Evolutionary conservation across 1,140 invertebrate species (phyloP).

Genomic region (Drosophila miranda): DNA sequence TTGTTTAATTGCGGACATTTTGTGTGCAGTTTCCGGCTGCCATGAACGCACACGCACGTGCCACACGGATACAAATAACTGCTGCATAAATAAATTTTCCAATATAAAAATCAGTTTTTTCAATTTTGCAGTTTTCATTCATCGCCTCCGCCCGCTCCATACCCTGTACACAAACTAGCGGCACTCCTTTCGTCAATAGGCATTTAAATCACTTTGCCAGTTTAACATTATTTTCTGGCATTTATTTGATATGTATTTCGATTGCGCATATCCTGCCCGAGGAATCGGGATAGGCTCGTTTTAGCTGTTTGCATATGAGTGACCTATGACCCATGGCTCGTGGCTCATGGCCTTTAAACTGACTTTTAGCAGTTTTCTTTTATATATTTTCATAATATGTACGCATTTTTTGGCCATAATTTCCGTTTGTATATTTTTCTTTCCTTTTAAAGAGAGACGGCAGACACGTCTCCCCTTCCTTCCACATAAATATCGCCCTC

Average conservation of each 20-base stretch:
- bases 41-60: not conserved
- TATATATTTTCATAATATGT: constrained; percentile 50
- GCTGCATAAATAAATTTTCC: constrained; percentile 13
- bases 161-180: constrained; percentile 55
- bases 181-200: constrained; percentile 58
- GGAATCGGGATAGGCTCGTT: not conserved
- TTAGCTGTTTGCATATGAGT: constrained; percentile 30
- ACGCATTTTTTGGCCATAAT: constrained; percentile 39
- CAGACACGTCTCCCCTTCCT: too few species aligned
- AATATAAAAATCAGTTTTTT: constrained; percentile 2
- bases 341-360: constrained; percentile 34
- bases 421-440: constrained; percentile 35
- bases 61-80: constrained; percentile 17
- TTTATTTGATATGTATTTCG: constrained; percentile 19
- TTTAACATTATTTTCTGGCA: constrained; percentile 39
- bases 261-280: constrained; percentile 6
- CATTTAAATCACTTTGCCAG: constrained; percentile 61
- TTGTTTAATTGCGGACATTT: constrained; percentile 79
- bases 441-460: constrained; percentile 20
- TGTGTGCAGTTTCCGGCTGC: constrained; percentile 57
- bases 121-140: constrained; percentile 19
- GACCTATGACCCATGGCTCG: not conserved
- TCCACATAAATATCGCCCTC: constrained; percentile 11
- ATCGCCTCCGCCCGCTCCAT: not conserved
- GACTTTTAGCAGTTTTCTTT: constrained; percentile 49